These are phyloP conservation scores for Actenoides lindsayi DNA, from an alignment of 2,113 vertebrate genomes.

Conservation along the genomic window DNA sequence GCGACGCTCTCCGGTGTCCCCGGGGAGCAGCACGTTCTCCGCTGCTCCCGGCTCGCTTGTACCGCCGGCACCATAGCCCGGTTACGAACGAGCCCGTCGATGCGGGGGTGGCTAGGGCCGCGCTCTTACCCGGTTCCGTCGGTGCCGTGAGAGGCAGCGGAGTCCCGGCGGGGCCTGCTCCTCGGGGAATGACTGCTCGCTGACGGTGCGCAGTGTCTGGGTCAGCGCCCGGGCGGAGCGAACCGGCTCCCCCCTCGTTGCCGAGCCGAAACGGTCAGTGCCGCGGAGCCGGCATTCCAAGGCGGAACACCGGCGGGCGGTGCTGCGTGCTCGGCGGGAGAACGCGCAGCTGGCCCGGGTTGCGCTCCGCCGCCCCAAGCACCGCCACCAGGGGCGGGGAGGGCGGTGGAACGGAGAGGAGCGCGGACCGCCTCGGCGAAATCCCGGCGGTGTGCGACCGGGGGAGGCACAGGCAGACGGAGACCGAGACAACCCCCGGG, in stretches of 20 bases:
- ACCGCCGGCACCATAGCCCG: neutral
- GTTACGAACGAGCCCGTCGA: neutral
- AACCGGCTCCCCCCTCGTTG: too few relatives aligned
- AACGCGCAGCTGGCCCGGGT: neutral
- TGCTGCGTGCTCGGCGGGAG: neutral
- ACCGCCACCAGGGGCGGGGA: neutral
- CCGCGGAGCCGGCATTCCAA: neutral
- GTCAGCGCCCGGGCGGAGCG: neutral
- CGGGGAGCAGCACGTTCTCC: neutral
- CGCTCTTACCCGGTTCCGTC: neutral
- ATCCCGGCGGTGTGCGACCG: neutral
- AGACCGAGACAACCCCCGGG: neutral
- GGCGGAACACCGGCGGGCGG: neutral
- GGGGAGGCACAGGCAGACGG: neutral
- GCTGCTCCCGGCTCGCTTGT: too few relatives aligned
- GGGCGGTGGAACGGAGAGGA: neutral
- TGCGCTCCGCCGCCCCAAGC: neutral
- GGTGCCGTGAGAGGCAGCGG: neutral
- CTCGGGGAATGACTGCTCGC: neutral
- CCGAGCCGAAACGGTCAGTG: neutral
- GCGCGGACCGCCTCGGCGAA: neutral
- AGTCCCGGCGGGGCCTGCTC: neutral
- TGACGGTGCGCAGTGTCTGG: neutral
- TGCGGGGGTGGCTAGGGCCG: neutral
- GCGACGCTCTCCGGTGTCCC: too few relatives aligned